Evolutionary conservation across 2,888 invertebrate species (phyloP).

Genomic region (Ashinkailepas kermadecensis): DNA sequence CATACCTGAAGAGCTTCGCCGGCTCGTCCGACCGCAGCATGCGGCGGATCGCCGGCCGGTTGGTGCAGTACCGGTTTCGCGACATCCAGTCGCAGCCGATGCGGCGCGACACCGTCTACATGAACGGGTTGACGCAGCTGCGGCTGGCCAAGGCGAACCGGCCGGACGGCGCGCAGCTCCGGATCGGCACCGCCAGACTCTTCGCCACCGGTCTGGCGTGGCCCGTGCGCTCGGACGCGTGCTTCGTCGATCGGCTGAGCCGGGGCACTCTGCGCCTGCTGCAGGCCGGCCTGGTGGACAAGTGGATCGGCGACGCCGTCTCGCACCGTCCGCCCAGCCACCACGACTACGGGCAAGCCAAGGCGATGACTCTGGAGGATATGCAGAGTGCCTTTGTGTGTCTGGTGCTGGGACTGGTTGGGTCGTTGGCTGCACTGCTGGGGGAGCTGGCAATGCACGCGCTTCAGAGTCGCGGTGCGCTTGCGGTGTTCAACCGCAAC

Average conservation of each 20-base stretch:
- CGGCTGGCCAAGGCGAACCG: not conserved
- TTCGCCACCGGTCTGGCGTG: not conserved
- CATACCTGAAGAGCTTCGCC: not conserved
- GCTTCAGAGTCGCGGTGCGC: no score
- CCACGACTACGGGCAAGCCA: not conserved
- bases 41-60: not conserved
- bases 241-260: not conserved
- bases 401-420: not conserved
- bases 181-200: not conserved
- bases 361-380: not conserved
- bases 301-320: conserved; percentile 8
- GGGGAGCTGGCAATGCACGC: not conserved
- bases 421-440: not conserved
- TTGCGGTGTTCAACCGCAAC: no score
- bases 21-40: not conserved
- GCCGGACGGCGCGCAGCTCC: not conserved
- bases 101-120: conserved; percentile 9
- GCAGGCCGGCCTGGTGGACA: conserved; percentile 8
- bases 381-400: conserved; percentile 11
- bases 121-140: conserved; percentile 10
- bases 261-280: not conserved
- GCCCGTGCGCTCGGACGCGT: not conserved
- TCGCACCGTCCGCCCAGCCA: no score
- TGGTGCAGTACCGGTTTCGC: conserved; percentile 7
- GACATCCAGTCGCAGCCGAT: not conserved